Base-by-base conservation (phyloP, 2,888 invertebrate species). In the Andrena haemorrhoa region DNA sequence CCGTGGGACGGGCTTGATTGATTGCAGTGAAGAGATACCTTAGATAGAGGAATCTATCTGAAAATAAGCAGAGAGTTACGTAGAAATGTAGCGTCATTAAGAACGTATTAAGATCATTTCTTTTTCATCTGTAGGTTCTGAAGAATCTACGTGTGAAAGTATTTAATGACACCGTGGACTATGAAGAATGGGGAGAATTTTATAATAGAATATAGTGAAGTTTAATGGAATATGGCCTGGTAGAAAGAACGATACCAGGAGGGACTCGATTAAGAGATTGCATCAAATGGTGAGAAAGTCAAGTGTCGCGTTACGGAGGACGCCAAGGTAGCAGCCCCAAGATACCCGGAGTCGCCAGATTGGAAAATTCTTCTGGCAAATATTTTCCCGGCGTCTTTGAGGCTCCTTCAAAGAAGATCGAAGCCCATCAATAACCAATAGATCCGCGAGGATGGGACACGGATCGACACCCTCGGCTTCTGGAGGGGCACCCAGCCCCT, bases 341-440 rank as follows among this genome's bases (percentile, higher is more conserved):
- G 73, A 65, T 20, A 29, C 23, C 47, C 20, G n/a, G 49, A 65
- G 16, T 60, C 66, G 71, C 58, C 72, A 35, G 72, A 60, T 76
- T 51, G 68, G 68, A 76, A 76, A 82, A 82, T 75, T 69, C 82
- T 72, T 56, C 47, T 29, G 33, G 69, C 64, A 82, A 83, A 83
- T 82, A 83, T 82, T 83, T 81, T 60, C 77, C 63, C n/a, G 12
- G 31, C 56, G 23, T 69, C 49, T 77, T 77, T 77, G 58, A 66
- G 51, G 58, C 60, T 51, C 53, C 41, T 66, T 61, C 56, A 70
- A 73, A 68, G 61, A 66, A 5, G 82, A 82, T 77, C 82, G 31
- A 73, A 82, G 69, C 41, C 65, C 58, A 70, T 83, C 82, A 63
- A 83, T 82, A 75, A 69, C 65, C 73, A 70, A 83, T 82, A 66